Evolutionary conservation across 2,888 invertebrate species (phyloP).

Genomic region (Rhamnusium bicolor): DNA sequence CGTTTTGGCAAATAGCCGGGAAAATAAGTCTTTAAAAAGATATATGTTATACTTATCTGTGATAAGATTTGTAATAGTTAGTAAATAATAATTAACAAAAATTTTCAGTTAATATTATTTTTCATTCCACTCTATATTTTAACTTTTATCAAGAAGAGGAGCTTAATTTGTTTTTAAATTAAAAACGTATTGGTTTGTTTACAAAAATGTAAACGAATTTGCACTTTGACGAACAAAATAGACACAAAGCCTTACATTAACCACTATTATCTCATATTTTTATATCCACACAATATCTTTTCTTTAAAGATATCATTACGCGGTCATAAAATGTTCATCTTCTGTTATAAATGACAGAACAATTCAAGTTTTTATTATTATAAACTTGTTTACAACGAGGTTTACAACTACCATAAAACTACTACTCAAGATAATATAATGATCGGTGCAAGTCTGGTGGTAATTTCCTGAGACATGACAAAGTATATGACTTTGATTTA

Average conservation of each 20-base stretch:
- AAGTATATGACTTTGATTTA: conserved; percentile 17
- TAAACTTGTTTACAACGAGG: conserved; percentile 19
- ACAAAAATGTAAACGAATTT: no score
- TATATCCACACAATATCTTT: neutral
- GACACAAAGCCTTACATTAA: neutral
- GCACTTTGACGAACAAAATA: no score
- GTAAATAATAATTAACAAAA: no score
- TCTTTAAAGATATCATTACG: neutral
- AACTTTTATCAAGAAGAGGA: no score
- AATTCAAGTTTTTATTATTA: neutral
- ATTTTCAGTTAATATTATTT: no score
- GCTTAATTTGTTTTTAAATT: no score
- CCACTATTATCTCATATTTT: neutral
- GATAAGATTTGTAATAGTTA: no score
- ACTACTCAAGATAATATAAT: neutral
- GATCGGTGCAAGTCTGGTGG: neutral
- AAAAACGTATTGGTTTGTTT: no score
- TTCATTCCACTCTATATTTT: no score
- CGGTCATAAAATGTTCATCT: neutral
- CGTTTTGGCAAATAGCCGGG: no score
- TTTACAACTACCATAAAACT: conserved; percentile 18
- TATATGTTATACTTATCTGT: no score
- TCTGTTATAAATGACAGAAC: neutral
- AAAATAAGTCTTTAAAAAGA: no score
- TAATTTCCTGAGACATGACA: conserved; percentile 7